Conservation (phyloP, 2,888 invertebrate species). For the Petrolisthes cinctipes region DNA sequence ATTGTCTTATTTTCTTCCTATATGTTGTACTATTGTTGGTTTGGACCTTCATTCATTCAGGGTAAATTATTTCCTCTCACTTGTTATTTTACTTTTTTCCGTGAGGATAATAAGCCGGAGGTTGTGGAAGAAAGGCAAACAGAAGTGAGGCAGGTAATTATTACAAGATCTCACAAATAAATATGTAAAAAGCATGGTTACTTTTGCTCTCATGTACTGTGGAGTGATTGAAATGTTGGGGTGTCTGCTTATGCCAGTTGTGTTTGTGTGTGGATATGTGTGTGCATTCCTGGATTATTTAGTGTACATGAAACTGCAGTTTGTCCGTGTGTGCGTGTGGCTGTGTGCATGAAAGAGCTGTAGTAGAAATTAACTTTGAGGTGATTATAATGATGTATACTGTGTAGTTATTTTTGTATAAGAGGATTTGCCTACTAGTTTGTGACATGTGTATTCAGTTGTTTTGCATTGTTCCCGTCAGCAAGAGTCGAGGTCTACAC, state of each 20-base stretch:
- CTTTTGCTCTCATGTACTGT: conserved; percentile 29
- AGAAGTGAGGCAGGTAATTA: conserved; percentile 28
- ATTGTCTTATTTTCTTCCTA: too few relatives aligned
- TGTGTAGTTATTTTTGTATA: conserved; percentile 43
- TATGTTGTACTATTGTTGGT: too few relatives aligned
- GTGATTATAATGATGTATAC: conserved; percentile 9
- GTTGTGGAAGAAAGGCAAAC: neutral
- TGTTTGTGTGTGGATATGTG: conserved; percentile 7
- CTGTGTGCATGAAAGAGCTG: neutral
- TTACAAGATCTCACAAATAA: conserved; percentile 33
- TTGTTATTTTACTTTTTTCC: too few relatives aligned
- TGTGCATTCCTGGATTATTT: neutral
- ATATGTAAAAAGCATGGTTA: conserved; percentile 11
- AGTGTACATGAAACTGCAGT: neutral
- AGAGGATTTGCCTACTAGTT: conserved; percentile 54
- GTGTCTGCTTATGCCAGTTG: neutral
- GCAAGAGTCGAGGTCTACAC: conserved; percentile 60
- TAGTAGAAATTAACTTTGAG: neutral
- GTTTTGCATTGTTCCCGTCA: conserved; percentile 55
- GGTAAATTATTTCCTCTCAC: too few relatives aligned
- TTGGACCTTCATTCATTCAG: too few relatives aligned
- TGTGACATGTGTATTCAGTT: conserved; percentile 58
- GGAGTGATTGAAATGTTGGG: neutral
- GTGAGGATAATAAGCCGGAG: too few relatives aligned
- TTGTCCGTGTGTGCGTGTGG: conserved; percentile 8